Conservation (phyloP, 2,113 vertebrate species). For the Pyrgilauda ruficollis region DNA sequence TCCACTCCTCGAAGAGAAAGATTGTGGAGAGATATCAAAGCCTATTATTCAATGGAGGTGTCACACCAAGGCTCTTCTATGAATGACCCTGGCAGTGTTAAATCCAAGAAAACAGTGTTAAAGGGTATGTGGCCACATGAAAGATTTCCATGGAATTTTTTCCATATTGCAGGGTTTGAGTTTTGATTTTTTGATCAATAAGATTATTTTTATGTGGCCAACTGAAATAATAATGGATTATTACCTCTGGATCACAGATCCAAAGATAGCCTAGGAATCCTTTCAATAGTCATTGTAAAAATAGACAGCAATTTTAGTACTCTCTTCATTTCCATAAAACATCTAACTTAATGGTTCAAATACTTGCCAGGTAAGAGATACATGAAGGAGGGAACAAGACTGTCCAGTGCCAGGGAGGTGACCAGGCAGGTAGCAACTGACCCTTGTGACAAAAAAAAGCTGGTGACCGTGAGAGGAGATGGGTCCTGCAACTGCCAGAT, state of each 20-base stretch:
- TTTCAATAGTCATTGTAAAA: background rate
- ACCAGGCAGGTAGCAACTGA: background rate
- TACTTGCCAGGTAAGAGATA: background rate
- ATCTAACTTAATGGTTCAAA: background rate
- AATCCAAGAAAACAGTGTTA: background rate
- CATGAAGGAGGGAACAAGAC: background rate
- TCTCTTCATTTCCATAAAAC: background rate
- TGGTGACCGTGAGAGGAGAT: rapidly evolving
- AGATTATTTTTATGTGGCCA: background rate
- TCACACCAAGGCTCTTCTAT: background rate
- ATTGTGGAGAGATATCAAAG: background rate
- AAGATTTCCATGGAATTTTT: background rate
- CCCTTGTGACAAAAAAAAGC: background rate
- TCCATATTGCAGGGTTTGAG: background rate
- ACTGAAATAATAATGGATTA: background rate
- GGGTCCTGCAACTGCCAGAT: rapidly evolving
- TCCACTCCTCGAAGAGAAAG: background rate
- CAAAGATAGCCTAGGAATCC: background rate
- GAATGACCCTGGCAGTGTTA: background rate
- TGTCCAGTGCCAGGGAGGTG: background rate
- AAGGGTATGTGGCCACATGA: background rate
- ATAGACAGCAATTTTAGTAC: background rate
- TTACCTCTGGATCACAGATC: background rate
- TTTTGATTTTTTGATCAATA: background rate
- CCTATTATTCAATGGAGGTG: background rate